These are phyloP conservation scores for Temnopleurus reevesii DNA, from an alignment of 53 echinoderm and acorn worm genomes.

Conservation along the genomic window DNA sequence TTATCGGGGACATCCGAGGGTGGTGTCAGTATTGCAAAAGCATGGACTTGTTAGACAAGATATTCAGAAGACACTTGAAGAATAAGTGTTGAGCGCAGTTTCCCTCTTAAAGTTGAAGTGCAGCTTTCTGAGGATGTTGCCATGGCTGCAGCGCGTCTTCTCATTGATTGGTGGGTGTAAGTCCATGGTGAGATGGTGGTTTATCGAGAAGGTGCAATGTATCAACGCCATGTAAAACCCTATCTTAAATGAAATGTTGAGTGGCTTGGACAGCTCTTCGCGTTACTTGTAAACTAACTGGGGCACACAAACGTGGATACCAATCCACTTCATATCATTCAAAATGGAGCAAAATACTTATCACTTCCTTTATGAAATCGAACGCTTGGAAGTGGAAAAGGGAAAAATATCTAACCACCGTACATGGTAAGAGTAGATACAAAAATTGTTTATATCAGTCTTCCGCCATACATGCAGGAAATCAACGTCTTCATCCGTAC, in stretches of 20 bases:
- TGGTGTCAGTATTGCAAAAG: neutral
- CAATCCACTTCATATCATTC: neutral
- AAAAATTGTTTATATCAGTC: too few relatives aligned
- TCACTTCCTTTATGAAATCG: too few relatives aligned
- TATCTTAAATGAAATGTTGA: neutral
- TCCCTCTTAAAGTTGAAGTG: constrained; percentile 15
- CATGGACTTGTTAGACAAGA: constrained; percentile 1
- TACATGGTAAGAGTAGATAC: too few relatives aligned
- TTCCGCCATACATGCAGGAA: too few relatives aligned
- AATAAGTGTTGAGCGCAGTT: constrained; percentile 22
- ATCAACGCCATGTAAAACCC: neutral
- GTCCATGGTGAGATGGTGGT: neutral
- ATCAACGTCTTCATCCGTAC: too few relatives aligned
- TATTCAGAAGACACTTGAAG: constrained; percentile 5
- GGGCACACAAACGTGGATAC: neutral
- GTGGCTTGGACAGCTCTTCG: neutral
- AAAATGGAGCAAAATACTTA: neutral
- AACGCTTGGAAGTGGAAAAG: too few relatives aligned
- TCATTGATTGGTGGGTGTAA: neutral
- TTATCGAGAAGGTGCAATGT: neutral
- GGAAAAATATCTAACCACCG: too few relatives aligned
- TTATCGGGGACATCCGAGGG: neutral
- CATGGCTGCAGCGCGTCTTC: constrained; percentile 12
- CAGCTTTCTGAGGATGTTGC: neutral
- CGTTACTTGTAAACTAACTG: neutral